These are phyloP conservation scores for Strongylocentrotus purpuratus DNA, from an alignment of 35 echinoderm and acorn worm genomes.

Conservation along the genomic window DNA sequence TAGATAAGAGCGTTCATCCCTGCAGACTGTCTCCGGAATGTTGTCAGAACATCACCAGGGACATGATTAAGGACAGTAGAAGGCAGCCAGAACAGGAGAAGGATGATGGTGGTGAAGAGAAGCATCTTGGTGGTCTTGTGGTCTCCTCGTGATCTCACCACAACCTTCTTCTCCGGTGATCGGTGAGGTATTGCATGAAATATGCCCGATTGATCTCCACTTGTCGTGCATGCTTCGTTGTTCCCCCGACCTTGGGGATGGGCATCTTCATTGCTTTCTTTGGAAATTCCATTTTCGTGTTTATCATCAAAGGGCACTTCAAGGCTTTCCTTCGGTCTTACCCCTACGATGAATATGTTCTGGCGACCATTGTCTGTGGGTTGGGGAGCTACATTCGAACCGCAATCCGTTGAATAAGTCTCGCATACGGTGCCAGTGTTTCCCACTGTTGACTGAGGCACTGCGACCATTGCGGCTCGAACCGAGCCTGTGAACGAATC, in stretches of 20 bases:
- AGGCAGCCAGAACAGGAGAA: not conserved
- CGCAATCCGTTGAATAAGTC: not conserved
- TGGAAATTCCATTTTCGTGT: not conserved
- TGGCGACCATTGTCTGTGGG: not conserved
- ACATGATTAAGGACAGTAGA: not conserved
- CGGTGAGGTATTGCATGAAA: not conserved
- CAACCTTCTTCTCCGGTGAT: not conserved
- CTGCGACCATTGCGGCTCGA: not conserved
- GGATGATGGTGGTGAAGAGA: constrained; percentile 34
- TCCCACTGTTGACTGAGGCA: not conserved
- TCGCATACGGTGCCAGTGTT: not conserved
- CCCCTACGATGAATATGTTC: not conserved
- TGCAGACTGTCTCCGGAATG: not conserved
- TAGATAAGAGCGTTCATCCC: constrained; percentile 1
- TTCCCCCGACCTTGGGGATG: not conserved
- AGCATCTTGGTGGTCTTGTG: constrained; percentile 22
- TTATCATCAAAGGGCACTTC: not conserved
- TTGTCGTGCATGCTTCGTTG: not conserved
- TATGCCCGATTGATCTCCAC: not conserved
- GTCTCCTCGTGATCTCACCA: not conserved
- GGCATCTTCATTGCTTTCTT: not conserved
- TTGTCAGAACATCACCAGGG: not conserved
- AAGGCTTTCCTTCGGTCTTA: not conserved
- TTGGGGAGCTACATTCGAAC: not conserved
- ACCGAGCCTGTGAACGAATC: constrained; percentile 2